A percentile compares a stretch with the other conserved stretches of the same genome.
Evolutionary conservation across 2,113 vertebrate genomes (phyloP).

Genomic region (Camelus dromedarius): DNA sequence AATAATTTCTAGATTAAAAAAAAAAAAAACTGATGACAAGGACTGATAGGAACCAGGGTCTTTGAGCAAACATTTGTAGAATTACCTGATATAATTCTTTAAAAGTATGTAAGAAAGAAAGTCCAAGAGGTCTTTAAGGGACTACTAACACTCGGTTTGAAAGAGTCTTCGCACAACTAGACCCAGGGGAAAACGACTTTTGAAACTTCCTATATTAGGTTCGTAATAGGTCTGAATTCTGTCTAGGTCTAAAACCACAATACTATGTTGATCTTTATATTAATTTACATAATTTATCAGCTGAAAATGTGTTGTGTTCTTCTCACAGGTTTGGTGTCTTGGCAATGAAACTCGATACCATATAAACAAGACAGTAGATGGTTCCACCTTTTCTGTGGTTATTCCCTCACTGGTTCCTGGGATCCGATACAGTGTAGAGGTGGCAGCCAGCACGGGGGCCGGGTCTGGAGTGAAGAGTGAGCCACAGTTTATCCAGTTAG

Average conservation of each 20-base stretch:
- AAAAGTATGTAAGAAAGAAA: not conserved
- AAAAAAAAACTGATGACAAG: not conserved
- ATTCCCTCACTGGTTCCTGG: conserved; percentile 95
- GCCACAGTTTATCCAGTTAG: conserved; percentile 94
- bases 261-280: not conserved
- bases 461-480: conserved; percentile 96
- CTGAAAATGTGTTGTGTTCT: not conserved
- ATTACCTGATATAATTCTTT: not conserved
- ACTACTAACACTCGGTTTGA: too few species aligned
- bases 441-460: conserved; percentile 96
- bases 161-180: not conserved
- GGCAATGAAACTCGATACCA: conserved; percentile 98
- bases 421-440: conserved; percentile 95
- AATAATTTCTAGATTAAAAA: not conserved
- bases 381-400: conserved; percentile 93
- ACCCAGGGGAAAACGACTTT: not conserved
- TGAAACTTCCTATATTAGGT: accelerated
- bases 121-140: not conserved
- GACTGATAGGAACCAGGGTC: not conserved
- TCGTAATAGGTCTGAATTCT: not conserved
- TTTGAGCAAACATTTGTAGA: not conserved
- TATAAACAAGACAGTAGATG: conserved; percentile 97
- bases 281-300: not conserved
- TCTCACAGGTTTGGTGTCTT: conserved; percentile 96
- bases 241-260: not conserved